Percentiles rank a stretch among this genome's conserved stretches.
phyloP scores from a whole-genome alignment of 1,140 invertebrate species.

The Melipona quadrifasciata region DNA sequence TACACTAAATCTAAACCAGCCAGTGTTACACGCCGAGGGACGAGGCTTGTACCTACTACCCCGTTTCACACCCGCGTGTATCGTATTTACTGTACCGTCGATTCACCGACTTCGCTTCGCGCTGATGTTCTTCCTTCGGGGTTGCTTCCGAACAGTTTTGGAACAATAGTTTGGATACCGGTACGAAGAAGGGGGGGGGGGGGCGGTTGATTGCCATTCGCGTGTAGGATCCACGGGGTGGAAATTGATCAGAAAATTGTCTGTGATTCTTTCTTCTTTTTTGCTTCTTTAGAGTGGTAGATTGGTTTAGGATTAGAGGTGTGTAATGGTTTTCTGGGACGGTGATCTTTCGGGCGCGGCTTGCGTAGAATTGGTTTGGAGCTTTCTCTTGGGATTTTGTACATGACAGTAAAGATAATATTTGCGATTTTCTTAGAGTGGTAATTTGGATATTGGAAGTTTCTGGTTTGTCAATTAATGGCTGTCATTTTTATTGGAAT shows the following conservation, averaged over 20 bases:
- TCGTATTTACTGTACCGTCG: not conserved
- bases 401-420: no score
- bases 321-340: no score
- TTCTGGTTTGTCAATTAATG: no score
- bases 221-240: not conserved
- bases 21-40: conserved; percentile 13
- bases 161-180: not conserved
- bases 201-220: not conserved
- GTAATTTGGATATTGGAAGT: no score
- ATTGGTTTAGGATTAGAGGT: no score
- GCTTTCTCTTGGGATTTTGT: no score
- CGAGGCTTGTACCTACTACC: conserved; percentile 47
- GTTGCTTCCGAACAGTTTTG: not conserved
- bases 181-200: not conserved
- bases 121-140: conserved; percentile 3
- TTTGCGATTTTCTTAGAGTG: no score
- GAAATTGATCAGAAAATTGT: not conserved
- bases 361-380: no score
- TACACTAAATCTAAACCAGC: conserved; percentile 48
- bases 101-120: not conserved
- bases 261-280: not conserved
- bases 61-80: conserved; percentile 26
- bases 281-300: not conserved
- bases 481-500: no score
- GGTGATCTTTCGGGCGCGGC: no score